Percentiles rank a stretch among this genome's conserved stretches.
These are phyloP conservation scores for Pecten maximus DNA, from an alignment of 2,888 invertebrate species.

Conservation along the genomic window DNA sequence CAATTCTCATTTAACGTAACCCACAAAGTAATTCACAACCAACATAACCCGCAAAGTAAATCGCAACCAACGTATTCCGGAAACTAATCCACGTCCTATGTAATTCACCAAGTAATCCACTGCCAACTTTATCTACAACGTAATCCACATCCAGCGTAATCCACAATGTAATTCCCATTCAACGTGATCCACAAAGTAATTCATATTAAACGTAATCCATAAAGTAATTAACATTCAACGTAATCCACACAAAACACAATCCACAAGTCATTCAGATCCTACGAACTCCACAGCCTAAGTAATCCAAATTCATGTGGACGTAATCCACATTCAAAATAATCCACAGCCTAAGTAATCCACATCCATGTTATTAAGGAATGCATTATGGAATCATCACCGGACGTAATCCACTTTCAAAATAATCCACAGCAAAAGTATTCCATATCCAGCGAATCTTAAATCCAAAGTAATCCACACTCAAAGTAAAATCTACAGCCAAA, in stretches of 20 bases:
- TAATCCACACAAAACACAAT: background rate
- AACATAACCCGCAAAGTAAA: background rate
- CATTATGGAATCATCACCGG: background rate
- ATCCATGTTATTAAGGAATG: background rate
- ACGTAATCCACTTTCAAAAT: background rate
- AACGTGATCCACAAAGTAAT: background rate
- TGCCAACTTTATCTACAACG: no score
- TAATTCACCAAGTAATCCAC: no score
- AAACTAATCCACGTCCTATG: no score
- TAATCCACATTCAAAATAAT: background rate
- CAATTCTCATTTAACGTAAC: background rate
- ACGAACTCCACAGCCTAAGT: background rate
- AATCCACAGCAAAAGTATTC: background rate
- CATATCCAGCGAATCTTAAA: no score
- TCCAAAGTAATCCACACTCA: background rate
- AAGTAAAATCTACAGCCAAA: background rate
- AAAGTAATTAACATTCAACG: no score
- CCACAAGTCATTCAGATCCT: no score
- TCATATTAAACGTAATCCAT: background rate
- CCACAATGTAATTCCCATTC: background rate
- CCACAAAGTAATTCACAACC: background rate
- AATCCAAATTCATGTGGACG: background rate
- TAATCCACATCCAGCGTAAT: no score
- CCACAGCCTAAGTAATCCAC: background rate
- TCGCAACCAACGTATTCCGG: background rate